Percentiles rank a stretch among this genome's conserved stretches.
These are phyloP conservation scores for Aphis gossypii DNA, from an alignment of 1,140 invertebrate species.

Conservation along the genomic window DNA sequence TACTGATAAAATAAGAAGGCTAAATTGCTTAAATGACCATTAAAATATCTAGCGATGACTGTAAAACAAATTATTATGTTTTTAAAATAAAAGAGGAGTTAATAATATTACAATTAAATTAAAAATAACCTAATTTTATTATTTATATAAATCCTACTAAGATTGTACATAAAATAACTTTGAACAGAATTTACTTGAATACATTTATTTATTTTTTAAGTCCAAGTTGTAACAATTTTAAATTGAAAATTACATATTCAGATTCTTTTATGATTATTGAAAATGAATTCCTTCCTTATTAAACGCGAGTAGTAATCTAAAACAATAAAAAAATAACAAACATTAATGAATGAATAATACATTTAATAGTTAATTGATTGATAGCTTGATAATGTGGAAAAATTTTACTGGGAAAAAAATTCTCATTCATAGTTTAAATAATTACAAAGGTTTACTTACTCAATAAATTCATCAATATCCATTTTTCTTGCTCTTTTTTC, in stretches of 20 bases:
- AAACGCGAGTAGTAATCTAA: conserved; percentile 82
- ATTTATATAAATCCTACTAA: background rate
- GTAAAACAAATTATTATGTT: background rate
- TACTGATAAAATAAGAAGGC: background rate
- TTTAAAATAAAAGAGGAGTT: background rate
- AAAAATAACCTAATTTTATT: background rate
- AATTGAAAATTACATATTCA: background rate
- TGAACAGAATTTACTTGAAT: background rate
- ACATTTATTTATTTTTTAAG: background rate
- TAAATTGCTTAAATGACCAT: too few species aligned
- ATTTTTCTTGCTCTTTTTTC: conserved; percentile 88
- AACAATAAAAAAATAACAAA: conserved; percentile 64
- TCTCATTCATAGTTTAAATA: background rate
- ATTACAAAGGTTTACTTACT: conserved; percentile 65
- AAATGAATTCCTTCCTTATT: conserved; percentile 93
- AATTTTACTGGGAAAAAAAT: background rate
- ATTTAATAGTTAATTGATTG: background rate
- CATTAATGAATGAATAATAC: conserved; percentile 46
- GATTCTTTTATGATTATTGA: conserved; percentile 65
- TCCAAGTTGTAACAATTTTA: background rate
- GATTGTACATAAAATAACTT: background rate
- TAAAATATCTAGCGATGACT: too few species aligned
- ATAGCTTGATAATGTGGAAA: background rate
- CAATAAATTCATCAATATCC: conserved; percentile 97
- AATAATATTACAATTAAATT: background rate